A percentile compares a stretch with the other conserved stretches of the same genome.
Evolutionary conservation across 2,797 vertebrate genomes (phyloP).

Genomic region (Moxostoma hubbsi): DNA sequence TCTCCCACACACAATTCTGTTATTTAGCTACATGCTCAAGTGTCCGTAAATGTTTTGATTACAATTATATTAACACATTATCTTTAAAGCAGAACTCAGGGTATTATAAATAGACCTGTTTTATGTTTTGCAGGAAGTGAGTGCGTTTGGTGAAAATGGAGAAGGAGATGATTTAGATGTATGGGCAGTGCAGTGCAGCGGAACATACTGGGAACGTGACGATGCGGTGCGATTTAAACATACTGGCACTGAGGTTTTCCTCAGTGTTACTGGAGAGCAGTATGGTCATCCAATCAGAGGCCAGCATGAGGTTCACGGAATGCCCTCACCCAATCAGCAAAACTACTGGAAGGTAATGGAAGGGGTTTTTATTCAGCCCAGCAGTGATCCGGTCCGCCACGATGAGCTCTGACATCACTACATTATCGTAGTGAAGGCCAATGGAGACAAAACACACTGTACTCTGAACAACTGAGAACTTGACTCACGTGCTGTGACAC

Average conservation of each 20-base stretch:
- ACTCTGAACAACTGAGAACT: slow-evolving; percentile 20
- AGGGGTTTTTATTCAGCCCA: slow-evolving; percentile 93
- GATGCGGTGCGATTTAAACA: slow-evolving; percentile 90
- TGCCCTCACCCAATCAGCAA: slow-evolving; percentile 82
- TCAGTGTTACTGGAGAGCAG: slow-evolving; percentile 93
- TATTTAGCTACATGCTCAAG: neutral
- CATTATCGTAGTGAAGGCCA: slow-evolving; percentile 24
- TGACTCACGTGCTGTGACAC: slow-evolving; percentile 10
- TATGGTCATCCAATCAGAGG: slow-evolving; percentile 94
- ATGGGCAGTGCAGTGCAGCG: slow-evolving; percentile 91
- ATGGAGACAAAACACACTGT: slow-evolving; percentile 37
- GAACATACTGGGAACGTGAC: slow-evolving; percentile 87
- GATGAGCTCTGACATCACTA: slow-evolving; percentile 85
- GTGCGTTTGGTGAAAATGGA: slow-evolving; percentile 94
- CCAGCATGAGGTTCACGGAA: slow-evolving; percentile 92
- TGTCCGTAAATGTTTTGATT: neutral
- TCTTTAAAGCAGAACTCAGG: neutral
- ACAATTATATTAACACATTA: neutral
- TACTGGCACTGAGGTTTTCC: slow-evolving; percentile 86
- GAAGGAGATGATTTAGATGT: slow-evolving; percentile 94
- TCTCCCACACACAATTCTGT: too few relatives aligned
- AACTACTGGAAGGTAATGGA: slow-evolving; percentile 96
- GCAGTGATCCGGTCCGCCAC: slow-evolving; percentile 75
- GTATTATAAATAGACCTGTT: neutral
- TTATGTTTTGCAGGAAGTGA: slow-evolving; percentile 85